Conservation (phyloP, 2,113 vertebrate genomes). For the Antidorcas marsupialis region DNA sequence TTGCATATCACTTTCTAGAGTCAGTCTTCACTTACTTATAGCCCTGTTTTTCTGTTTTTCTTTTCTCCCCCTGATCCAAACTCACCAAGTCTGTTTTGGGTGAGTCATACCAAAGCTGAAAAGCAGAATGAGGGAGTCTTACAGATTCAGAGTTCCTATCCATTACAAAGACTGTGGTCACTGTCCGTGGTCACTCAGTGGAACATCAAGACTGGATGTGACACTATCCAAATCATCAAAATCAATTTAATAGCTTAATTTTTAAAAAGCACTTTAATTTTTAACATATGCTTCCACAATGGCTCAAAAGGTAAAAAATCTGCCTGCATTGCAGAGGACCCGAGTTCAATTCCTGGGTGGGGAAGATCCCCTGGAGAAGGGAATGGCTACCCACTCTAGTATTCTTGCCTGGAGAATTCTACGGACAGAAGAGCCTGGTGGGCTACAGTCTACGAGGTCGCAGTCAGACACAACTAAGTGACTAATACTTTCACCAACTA, state of each 20-base stretch:
- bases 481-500: neutral
- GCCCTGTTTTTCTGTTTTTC: neutral
- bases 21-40: neutral
- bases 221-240: neutral
- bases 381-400: neutral
- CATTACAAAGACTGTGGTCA: neutral
- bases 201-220: neutral
- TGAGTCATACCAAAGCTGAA: neutral
- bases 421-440: neutral
- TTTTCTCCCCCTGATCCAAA: neutral
- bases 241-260: neutral
- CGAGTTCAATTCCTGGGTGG: neutral
- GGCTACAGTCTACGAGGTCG: fast-evolving
- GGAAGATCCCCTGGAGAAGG: neutral
- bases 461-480: neutral
- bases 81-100: neutral
- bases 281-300: neutral
- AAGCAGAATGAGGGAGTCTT: neutral
- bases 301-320: neutral
- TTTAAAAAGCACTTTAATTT: neutral
- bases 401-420: neutral
- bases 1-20: neutral
- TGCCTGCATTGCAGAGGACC: neutral
- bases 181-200: neutral
- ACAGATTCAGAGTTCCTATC: neutral